Evolutionary conservation across 1,140 invertebrate species (phyloP), one percentile per base, ranked within the genome.

Genomic region (Philaenus spumarius): DNA sequence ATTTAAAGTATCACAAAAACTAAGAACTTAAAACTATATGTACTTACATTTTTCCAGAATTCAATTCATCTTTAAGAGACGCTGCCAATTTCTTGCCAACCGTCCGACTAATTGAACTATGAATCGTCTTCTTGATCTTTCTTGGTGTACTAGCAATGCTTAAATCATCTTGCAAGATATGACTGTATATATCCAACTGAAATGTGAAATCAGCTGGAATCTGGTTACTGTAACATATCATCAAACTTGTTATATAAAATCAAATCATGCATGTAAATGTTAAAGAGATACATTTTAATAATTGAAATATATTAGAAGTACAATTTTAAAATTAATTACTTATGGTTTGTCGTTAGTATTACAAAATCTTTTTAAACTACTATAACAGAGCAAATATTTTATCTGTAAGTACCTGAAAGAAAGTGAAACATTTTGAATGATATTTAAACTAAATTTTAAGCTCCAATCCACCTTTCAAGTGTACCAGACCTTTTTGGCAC

Each of bases 61-160:
- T 76, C 2, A 78, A 68, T 68, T 81, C 78, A 58, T 80, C 79
- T 58, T 73, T 71, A 1, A 82, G 67, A 23, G 77, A 75, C 34
- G 79, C 77, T 2, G 79, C 78, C 2, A 84, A 66, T 66, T 80
- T 82, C 64, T 82, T 81, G 0, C 85, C 85, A 14, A 87, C 81
- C 19, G 82, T 84, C 65, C 80, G 76, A 23, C 82, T 83, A 19
- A 87, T 83, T 7, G 83, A 86, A 35, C 78, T 81, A 52, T 85
- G 84, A 35, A 87, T 82, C 3, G 83, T 83, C 53, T 82, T 81
- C 66, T 81, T 81, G 0, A 86, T 78, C 69, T 83, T 83, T 58
- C 80, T 73, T 0, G 83, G 82, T 1, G 84, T 84, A 62, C 78
- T 83, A 1, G 83, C 83, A 34, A 87, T 84, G 7, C 78, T 82